Base-by-base conservation (phyloP, 2,888 invertebrate species). In the Pegoplata infirma region DNA sequence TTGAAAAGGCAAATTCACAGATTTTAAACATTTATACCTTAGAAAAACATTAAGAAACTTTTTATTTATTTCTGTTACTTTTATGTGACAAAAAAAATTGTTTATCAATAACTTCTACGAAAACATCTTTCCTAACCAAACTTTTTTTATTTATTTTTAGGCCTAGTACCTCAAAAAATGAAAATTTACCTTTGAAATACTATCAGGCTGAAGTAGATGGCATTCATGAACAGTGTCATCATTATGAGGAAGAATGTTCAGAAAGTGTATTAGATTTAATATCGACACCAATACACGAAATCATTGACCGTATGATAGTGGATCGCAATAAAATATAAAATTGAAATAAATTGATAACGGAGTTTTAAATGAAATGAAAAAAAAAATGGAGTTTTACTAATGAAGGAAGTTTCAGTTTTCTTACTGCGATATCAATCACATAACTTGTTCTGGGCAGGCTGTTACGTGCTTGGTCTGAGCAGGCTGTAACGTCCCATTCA, bases 161-260 rank as follows among this genome's bases (percentile, higher is more conserved):
- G 63, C 88, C 88, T 28, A 87, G 85, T 53, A 86, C 85, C 3
- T 88, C 88, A 1, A 84, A 82, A 67, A 80, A 84, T 28, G 88
- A 88, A 77, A 81, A 84, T 55, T 51, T 88, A 17, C 84, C 87
- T 0, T 61, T 87, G 21, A 64, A 73, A 8, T 88, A 85, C 73
- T 88, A 88, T 77, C 86, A 87, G 80, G 88, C 88, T 3, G 88
- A 88, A 46, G 74, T 83, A 19, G 88, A 88, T 82, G 88, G 88
- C 1, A 73, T 80, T 51, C 80, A 85, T 10, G 82, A 84, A 25
- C 81, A 84, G 10, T 88, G 88, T 14, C 77, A 83, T 5, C 63
- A 81, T 56, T 88, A 88, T 67, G 80, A 81, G 10, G 32, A 53
- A 3, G 66, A 82, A 3, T 88, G 88, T 47, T 71, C 80, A 2